Evolutionary conservation across 2,113 vertebrate genomes (phyloP).

Genomic region (Chloropsis hardwickii): DNA sequence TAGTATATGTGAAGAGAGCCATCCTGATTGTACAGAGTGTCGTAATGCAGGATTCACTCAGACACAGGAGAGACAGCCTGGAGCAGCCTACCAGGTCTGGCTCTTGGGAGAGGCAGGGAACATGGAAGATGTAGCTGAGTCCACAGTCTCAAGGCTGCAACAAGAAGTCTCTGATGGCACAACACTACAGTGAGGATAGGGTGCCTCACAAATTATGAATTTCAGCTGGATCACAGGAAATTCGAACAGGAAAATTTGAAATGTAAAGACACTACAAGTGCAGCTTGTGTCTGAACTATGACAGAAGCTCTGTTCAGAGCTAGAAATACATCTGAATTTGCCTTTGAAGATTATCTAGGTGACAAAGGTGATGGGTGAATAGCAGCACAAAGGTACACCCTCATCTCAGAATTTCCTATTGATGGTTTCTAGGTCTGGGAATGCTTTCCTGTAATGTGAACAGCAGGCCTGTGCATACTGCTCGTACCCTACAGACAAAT

Average conservation of each 20-base stretch:
- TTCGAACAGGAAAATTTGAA: background rate
- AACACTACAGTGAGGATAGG: background rate
- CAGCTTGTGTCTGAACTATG: background rate
- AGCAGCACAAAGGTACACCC: background rate
- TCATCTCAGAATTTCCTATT: background rate
- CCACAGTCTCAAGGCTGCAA: rapidly evolving
- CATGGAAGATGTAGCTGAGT: background rate
- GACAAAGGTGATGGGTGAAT: background rate
- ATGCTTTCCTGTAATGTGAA: background rate
- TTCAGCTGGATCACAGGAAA: background rate
- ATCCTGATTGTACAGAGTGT: background rate
- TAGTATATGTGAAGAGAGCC: background rate
- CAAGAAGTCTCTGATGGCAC: background rate
- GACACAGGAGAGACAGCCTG: background rate
- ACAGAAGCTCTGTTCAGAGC: background rate
- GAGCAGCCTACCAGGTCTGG: background rate
- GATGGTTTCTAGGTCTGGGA: background rate
- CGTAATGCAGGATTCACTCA: background rate
- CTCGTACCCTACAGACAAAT: background rate
- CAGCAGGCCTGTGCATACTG: background rate
- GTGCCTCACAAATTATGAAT: background rate
- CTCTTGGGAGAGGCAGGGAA: background rate
- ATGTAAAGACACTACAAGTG: background rate
- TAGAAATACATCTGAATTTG: background rate
- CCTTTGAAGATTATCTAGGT: background rate